Base-by-base conservation (phyloP, 2,888 invertebrate genomes). In the Glyphotaelius pellucidus region DNA sequence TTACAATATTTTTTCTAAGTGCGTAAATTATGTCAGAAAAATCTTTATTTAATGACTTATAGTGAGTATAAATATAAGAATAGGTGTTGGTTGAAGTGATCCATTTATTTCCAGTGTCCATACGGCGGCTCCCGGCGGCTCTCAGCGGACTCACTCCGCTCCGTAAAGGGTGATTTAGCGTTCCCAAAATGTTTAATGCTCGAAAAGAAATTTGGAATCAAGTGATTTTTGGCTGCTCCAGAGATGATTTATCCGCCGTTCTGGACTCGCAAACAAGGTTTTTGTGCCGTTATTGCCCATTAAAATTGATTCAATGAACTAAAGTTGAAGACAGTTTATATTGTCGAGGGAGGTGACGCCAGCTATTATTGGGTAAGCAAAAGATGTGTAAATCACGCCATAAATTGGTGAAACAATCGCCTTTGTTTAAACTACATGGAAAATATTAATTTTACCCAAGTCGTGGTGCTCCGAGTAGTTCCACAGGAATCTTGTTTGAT, bases 261-360 rank as follows among this genome's bases (percentile, higher is more conserved):
- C 67, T 88, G 88, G 88, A 88, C 88, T 30, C 88, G 88, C 88
- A 88, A 88, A 88, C 88, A 88, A 88, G 88, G 67, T 88, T 79
- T 88, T 88, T 88, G n/a, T 79, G 67, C 31, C 52, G 67, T 52
- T 88, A 67, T 67, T 88, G 30, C 67, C 88, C 88, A 52, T 67
- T 88, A 67, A 67, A 88, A 88, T 88, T 88, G 88, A 88, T 88
- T 88, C 88, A 88, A 88, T 88, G 88, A 67, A 79, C 67, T 30
- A 79, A 38, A 79, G 88, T 79, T 79, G 38, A 88, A 88, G 67
- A 79, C 67, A 47, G 86, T 86, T 86, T 47, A 42, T 86, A 86
- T 86, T 86, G 86, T 42, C 86, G 42, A 47, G 35, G 42, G 86
- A 67, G 67, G 67, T 67, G 67, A 67, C 67, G 67, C 67, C 67